phyloP scores from a whole-genome alignment of 2,113 vertebrate species.

The Microcebus murinus region DNA sequence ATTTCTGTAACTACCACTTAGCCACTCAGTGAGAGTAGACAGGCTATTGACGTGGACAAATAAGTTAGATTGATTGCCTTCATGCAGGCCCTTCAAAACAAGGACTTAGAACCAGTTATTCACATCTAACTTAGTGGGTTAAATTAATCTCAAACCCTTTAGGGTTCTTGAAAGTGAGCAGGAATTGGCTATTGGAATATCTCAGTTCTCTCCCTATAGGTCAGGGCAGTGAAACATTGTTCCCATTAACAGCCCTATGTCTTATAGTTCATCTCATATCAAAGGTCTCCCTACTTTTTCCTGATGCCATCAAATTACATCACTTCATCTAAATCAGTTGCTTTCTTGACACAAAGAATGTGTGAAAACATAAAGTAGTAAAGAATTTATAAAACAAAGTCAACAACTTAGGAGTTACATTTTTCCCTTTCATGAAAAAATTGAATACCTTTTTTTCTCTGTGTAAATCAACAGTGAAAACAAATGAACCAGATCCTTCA shows the following conservation, averaged over 20 bases:
- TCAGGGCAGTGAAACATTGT: background rate
- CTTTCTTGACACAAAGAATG: background rate
- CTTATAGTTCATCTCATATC: background rate
- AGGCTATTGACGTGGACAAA: background rate
- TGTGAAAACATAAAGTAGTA: background rate
- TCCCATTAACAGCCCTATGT: background rate
- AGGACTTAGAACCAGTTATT: conserved; percentile 13
- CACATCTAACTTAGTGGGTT: background rate
- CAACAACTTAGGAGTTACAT: background rate
- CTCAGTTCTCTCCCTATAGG: background rate
- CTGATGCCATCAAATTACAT: background rate
- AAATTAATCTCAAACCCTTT: background rate
- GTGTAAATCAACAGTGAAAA: background rate
- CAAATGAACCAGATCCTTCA: background rate
- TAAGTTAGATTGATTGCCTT: background rate
- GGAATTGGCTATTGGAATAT: background rate
- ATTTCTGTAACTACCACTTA: background rate
- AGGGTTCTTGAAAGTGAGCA: background rate
- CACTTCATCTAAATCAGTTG: background rate
- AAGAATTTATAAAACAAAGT: background rate
- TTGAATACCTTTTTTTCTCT: background rate
- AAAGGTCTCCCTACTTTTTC: background rate
- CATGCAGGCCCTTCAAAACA: background rate
- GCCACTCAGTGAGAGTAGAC: background rate
- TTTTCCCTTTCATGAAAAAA: background rate